phyloP scores from a whole-genome alignment of 2,113 vertebrate species.

The Panthera tigris region DNA sequence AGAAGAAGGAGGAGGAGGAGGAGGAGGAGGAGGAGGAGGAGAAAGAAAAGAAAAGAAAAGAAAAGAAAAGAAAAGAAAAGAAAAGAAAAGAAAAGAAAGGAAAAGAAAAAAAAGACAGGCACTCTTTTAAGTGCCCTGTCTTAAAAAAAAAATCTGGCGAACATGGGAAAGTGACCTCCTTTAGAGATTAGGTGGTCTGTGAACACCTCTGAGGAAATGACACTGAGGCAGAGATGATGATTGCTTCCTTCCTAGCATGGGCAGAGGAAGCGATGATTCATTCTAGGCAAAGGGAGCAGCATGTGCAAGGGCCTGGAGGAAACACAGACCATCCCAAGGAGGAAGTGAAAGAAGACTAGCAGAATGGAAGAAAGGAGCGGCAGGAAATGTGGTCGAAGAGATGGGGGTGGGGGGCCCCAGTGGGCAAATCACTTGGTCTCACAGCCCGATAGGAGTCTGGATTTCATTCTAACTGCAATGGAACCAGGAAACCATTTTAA shows the following conservation, averaged over 20 bases:
- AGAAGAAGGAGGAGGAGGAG: too few species aligned
- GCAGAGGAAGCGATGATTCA: slow-evolving; percentile 15
- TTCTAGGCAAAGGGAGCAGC: not conserved
- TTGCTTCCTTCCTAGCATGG: not conserved
- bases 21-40: too few species aligned
- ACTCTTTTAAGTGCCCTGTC: not conserved
- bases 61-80: too few species aligned
- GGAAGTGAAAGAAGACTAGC: slow-evolving; percentile 63
- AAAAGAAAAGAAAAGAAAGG: too few species aligned
- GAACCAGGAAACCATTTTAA: slow-evolving; percentile 21
- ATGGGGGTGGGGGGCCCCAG: not conserved
- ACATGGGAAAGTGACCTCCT: not conserved
- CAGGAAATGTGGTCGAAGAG: slow-evolving; percentile 56
- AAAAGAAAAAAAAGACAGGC: not conserved
- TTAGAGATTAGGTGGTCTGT: not conserved
- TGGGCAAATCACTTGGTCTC: not conserved
- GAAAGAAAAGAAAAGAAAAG: too few species aligned
- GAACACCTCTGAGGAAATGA: slow-evolving; percentile 25
- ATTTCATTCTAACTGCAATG: slow-evolving; percentile 22
- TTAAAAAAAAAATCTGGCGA: not conserved
- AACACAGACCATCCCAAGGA: not conserved
- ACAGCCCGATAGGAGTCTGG: not conserved
- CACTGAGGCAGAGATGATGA: not conserved
- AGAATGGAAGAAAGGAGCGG: not conserved
- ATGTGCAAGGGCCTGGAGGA: not conserved